These are phyloP conservation scores for Phorcus lineatus DNA, from an alignment of 2,888 invertebrate genomes.

Conservation along the genomic window DNA sequence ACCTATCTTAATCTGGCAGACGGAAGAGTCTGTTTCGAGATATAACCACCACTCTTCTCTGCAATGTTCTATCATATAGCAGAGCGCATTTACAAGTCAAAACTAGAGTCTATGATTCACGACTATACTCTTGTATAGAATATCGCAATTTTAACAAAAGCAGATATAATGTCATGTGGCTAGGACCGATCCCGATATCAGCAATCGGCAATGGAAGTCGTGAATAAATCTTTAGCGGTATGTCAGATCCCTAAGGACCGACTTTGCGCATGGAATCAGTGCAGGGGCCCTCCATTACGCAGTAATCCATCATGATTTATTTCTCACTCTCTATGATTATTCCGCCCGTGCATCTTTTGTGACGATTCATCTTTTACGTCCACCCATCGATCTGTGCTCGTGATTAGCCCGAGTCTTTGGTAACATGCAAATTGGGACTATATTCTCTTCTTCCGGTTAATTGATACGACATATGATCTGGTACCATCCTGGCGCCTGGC, in stretches of 20 bases:
- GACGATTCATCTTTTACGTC: slow-evolving; percentile 10
- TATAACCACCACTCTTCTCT: too few species aligned
- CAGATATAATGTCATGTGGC: too few species aligned
- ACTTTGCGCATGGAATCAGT: not conserved
- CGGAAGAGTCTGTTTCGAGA: too few species aligned
- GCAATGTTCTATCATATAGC: too few species aligned
- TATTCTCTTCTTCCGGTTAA: not conserved
- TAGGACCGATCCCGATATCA: too few species aligned
- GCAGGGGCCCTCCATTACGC: not conserved
- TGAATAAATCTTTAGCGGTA: slow-evolving; percentile 1
- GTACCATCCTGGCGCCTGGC: not conserved
- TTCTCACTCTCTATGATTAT: slow-evolving; percentile 1
- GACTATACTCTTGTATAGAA: too few species aligned
- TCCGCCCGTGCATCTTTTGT: not conserved
- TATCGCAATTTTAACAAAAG: too few species aligned
- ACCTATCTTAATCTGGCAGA: too few species aligned
- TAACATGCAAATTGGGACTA: slow-evolving; percentile 7
- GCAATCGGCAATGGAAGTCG: not conserved
- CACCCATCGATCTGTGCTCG: not conserved
- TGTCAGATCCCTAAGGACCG: not conserved
- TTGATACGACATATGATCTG: slow-evolving; percentile 11
- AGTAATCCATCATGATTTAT: slow-evolving; percentile 6
- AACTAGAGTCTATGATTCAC: too few species aligned
- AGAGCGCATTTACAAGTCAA: too few species aligned
- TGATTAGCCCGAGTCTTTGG: slow-evolving; percentile 3